Evolutionary conservation across 1,140 invertebrate genomes (phyloP).

Genomic region (Goniozus legneri): DNA sequence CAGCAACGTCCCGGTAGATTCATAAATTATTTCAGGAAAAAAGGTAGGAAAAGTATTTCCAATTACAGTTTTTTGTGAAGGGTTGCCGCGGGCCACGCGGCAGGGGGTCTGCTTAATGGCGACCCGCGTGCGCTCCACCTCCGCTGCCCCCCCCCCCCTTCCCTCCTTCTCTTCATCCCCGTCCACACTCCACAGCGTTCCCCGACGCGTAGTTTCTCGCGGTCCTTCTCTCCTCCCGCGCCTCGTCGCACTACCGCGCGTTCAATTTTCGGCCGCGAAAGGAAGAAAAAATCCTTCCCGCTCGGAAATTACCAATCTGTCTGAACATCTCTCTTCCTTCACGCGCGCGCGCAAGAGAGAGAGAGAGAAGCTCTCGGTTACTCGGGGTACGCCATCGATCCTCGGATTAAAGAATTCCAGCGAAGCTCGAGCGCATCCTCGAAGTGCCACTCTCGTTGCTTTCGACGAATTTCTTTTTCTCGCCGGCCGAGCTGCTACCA

Average conservation of each 20-base stretch:
- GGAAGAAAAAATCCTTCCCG: too few species aligned
- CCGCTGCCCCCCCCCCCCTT: constrained; percentile 24
- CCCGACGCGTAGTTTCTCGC: constrained; percentile 16
- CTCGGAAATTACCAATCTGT: too few species aligned
- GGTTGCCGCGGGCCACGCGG: constrained; percentile 50
- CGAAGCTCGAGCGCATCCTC: too few species aligned
- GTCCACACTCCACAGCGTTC: constrained; percentile 17
- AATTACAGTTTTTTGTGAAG: constrained; percentile 50
- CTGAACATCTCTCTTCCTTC: too few species aligned
- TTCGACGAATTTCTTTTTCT: too few species aligned
- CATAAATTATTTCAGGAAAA: constrained; percentile 48
- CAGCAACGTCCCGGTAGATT: too few species aligned
- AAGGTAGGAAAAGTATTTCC: constrained; percentile 49
- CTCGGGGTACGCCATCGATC: too few species aligned
- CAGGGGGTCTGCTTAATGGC: constrained; percentile 56
- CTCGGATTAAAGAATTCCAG: too few species aligned
- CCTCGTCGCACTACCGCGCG: constrained; percentile 6
- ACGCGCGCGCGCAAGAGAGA: too few species aligned
- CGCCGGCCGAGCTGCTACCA: too few species aligned
- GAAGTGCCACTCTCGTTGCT: too few species aligned
- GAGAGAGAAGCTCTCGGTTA: too few species aligned
- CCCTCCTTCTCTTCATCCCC: constrained; percentile 17
- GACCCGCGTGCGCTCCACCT: constrained; percentile 48
- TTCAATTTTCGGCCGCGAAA: constrained; percentile 1
- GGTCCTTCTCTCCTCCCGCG: constrained; percentile 8